Evolutionary conservation across 2,113 vertebrate genomes (phyloP), one percentile per base, ranked within the genome.

Genomic region (Platycercus adscitus): DNA sequence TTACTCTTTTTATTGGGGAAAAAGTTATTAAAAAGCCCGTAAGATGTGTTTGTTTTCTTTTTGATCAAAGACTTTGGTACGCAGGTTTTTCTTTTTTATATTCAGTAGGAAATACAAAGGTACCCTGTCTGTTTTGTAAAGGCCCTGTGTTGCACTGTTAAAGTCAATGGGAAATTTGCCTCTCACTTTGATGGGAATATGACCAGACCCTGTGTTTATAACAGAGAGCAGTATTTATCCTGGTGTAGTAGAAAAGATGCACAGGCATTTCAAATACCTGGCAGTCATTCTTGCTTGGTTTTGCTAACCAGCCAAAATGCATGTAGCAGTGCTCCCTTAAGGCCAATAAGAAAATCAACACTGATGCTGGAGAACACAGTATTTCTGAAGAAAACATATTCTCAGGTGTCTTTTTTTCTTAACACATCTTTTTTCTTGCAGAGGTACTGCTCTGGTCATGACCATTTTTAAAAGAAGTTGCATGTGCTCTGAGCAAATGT

Each of bases 1-100:
- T 94, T 94, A 79, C 11, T 88, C 35, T 49, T 86, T 94, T 95
- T 97, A 94, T 95, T 84, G 95, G 41, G 58, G 87, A 44, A 87
- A 94, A 96, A 87, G 76, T 96, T 96, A 94, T 88, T 96, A 83
- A 83, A 94, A 96, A 65, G 8, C 60, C 17, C 2, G 1, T 80
- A 80, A 56, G 44, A 7, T 71, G 26, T 86, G 68, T 55, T 94
- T 75, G 49, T 66, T 84, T 95, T 78, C 78, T 63, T 88, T 95
- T 94, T 94, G 88, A 95, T 97, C 66, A 88, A 64, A 91, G 70
- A 31, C 55, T 88, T 89, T 31, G 47, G 33, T 66, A 66, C 17
- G 60, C 49, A 35, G 29, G 19, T 73, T 92, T 88, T 94, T 89
- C 35, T 93, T 72, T 86, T 95, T 92, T 55, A 65, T 81, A 92